Percentiles rank a stretch among this genome's conserved stretches.
Evolutionary conservation across 2,113 vertebrate species (phyloP).

Genomic region (Siniperca chuatsi): DNA sequence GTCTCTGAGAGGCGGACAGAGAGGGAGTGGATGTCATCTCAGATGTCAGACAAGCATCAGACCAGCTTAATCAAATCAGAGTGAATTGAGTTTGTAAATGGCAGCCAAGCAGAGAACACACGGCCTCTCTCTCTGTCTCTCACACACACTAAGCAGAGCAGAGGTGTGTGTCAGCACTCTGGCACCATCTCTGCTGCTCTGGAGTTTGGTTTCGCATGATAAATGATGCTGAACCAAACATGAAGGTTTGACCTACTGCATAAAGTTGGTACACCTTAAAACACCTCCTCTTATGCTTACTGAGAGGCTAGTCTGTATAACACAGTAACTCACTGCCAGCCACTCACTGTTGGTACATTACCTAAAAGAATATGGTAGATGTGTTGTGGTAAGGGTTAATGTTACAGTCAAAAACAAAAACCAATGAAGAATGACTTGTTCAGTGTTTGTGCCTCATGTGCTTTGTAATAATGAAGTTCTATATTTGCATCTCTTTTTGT

Average conservation of each 20-base stretch:
- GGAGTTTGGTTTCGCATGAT: slow-evolving; percentile 23
- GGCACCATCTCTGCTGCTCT: slow-evolving; percentile 28
- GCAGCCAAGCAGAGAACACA: slow-evolving; percentile 47
- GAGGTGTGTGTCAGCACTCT: slow-evolving; percentile 29
- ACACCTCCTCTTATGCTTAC: neutral
- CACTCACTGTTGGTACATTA: neutral
- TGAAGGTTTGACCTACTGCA: slow-evolving; percentile 33
- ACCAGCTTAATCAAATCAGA: slow-evolving; percentile 71
- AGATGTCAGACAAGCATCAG: slow-evolving; percentile 69
- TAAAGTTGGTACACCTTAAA: slow-evolving; percentile 4
- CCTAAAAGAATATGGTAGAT: neutral
- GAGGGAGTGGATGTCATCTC: slow-evolving; percentile 55
- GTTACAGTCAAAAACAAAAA: neutral
- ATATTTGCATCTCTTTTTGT: slow-evolving; percentile 18
- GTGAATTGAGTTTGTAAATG: slow-evolving; percentile 68
- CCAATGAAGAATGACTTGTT: neutral
- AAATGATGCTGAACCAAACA: slow-evolving; percentile 42
- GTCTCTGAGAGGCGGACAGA: slow-evolving; percentile 46
- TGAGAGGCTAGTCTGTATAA: neutral
- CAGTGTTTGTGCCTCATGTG: neutral
- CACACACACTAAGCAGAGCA: slow-evolving; percentile 8
- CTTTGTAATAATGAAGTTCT: slow-evolving; percentile 9
- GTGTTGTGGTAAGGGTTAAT: neutral
- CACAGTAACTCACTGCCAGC: neutral
- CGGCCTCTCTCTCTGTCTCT: neutral